Conservation (phyloP, 1,140 invertebrate species). For the Aphidius gifuensis region DNA sequence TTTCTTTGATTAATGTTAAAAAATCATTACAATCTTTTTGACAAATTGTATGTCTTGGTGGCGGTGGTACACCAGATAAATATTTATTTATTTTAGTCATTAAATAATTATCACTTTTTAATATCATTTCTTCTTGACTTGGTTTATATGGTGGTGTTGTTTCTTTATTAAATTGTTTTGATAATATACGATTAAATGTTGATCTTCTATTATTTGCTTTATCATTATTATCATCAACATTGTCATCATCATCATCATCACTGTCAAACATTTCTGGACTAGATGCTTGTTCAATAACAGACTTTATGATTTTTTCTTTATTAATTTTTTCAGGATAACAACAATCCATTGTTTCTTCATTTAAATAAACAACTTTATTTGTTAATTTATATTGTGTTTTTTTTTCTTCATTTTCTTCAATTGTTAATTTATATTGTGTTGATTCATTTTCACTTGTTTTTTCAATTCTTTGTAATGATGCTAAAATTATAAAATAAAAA, state of each 20-base stretch:
- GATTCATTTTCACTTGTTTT: slow-evolving; percentile 13
- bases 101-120: slow-evolving; percentile 37
- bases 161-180: slow-evolving; percentile 1
- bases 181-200: slow-evolving; percentile 10
- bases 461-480: neutral
- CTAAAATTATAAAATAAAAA: neutral
- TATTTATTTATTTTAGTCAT: slow-evolving; percentile 41
- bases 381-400: slow-evolving; percentile 12
- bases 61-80: slow-evolving; percentile 61
- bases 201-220: neutral
- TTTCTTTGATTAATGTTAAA: slow-evolving; percentile 50
- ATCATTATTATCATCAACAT: slow-evolving; percentile 12
- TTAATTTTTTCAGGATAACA: slow-evolving; percentile 30
- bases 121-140: slow-evolving; percentile 38
- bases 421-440: slow-evolving; percentile 3
- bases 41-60: slow-evolving; percentile 63
- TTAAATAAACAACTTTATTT: slow-evolving; percentile 22
- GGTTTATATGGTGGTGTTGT: slow-evolving; percentile 28
- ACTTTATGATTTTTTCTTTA: slow-evolving; percentile 13
- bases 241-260: slow-evolving; percentile 36
- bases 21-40: slow-evolving; percentile 64
- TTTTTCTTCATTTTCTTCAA: slow-evolving; percentile 13
- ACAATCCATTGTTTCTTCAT: slow-evolving; percentile 45
- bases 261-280: slow-evolving; percentile 52
- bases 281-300: slow-evolving; percentile 23